Evolutionary conservation across 2,113 vertebrate genomes (phyloP), one percentile per base, ranked within the genome.

Genomic region (Sylvilagus bachmani): DNA sequence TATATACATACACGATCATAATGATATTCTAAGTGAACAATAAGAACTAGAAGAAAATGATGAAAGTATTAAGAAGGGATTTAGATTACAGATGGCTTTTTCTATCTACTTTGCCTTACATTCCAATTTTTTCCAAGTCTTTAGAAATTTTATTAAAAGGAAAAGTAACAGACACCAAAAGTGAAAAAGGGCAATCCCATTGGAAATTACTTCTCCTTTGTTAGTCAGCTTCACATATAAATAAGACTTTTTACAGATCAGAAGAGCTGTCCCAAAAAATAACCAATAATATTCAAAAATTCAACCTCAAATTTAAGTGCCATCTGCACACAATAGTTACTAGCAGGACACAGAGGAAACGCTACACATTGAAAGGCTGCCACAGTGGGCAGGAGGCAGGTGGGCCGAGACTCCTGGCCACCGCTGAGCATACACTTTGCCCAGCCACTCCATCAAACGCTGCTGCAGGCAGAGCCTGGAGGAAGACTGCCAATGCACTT

Each of bases 101-200:
- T 19, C 21, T 55, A 73, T 93, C 61, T 86, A 38, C 86, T 80
- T 86, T 80, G 74, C 77, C 31, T 75, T 80, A 93, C 14, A 85
- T 85, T 85, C 17, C 14, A 85, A 53, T 80, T 81, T 93, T 73
- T 75, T 70, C 58, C 33, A 58, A 44, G 24, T 55, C 85, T 93
- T 86, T 81, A 64, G 38, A 75, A 58, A 69, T 69, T 75, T 93
- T 82, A 86, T 36, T 93, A 51, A 90, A 90, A 92, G 44, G n/a
- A 78, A 90, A 90, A 80, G 49, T 84, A 92, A 69, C 49, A 93
- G 66, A 85, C 49, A n/a, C 29, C 33, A 88, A 67, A 38, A 1
- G 13, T n/a, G 16, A 36, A 82, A n/a, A 51, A 70, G 70, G 38
- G 82, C 19, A 79, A 73, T 38, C 11, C 6, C 53, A 13, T 14